These are phyloP conservation scores for Pachyramphus minor DNA, from an alignment of 2,113 vertebrate species.

Conservation along the genomic window DNA sequence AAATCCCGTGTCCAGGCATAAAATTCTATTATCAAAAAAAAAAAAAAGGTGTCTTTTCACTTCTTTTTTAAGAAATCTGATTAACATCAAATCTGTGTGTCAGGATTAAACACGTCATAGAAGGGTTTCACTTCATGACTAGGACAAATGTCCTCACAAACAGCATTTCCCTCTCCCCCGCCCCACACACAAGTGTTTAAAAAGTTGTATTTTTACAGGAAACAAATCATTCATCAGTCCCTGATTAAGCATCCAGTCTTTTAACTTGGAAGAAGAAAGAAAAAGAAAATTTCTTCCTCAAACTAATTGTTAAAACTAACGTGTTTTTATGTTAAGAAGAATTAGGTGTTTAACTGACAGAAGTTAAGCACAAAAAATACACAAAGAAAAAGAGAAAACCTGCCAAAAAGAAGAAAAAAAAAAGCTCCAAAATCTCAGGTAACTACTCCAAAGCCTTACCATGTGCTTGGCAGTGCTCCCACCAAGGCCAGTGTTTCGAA, in stretches of 20 bases:
- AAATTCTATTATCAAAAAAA: background rate
- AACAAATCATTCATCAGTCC: background rate
- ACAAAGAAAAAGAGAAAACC: background rate
- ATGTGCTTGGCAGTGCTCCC: constrained; percentile 87
- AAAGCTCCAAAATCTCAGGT: background rate
- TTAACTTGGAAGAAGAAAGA: background rate
- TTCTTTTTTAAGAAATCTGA: background rate
- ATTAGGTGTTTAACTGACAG: background rate
- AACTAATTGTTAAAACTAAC: background rate
- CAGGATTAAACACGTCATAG: background rate
- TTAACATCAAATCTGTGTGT: background rate
- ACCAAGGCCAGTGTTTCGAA: constrained; percentile 84
- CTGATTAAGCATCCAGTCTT: background rate
- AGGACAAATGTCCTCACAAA: background rate
- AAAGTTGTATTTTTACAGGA: background rate
- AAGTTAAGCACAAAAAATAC: background rate
- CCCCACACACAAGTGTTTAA: background rate
- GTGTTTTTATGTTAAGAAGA: background rate
- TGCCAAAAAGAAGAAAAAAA: background rate
- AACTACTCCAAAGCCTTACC: constrained; percentile 73
- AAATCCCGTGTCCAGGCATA: background rate
- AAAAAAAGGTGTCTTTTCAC: no score
- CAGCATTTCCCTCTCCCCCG: background rate
- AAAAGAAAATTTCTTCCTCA: background rate
- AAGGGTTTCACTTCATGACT: background rate